Evolutionary conservation across 2,797 vertebrate species (phyloP).

Genomic region (Perodicticus potto): DNA sequence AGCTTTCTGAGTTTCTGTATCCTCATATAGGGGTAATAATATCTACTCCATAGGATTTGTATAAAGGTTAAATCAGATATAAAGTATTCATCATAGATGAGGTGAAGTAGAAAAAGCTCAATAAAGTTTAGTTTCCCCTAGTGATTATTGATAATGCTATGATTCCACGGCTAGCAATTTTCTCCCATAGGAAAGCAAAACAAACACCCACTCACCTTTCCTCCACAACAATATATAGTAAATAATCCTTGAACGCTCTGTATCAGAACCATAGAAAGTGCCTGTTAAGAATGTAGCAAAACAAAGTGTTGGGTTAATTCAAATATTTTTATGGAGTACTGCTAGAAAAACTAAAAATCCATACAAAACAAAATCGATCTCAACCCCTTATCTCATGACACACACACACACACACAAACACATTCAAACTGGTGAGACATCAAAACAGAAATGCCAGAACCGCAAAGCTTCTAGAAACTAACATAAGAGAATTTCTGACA

Average conservation of each 20-base stretch:
- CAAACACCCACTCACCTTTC: neutral
- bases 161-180: constrained; percentile 31
- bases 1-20: neutral
- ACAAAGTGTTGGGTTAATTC: neutral
- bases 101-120: neutral
- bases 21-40: constrained; percentile 2
- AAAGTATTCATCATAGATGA: neutral
- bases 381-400: neutral
- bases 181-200: constrained; percentile 27
- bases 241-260: neutral
- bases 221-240: neutral
- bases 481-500: neutral
- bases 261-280: neutral
- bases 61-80: constrained; percentile 22
- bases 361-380: neutral
- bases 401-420: neutral
- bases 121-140: constrained; percentile 39
- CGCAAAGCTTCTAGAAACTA: neutral
- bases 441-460: neutral
- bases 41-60: neutral
- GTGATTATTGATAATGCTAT: constrained; percentile 16
- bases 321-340: neutral
- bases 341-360: neutral
- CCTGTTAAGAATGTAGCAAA: constrained; percentile 21
- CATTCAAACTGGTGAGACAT: neutral